These are phyloP conservation scores for Pachycephala philippinensis DNA, from an alignment of 2,113 vertebrate genomes.

Conservation along the genomic window DNA sequence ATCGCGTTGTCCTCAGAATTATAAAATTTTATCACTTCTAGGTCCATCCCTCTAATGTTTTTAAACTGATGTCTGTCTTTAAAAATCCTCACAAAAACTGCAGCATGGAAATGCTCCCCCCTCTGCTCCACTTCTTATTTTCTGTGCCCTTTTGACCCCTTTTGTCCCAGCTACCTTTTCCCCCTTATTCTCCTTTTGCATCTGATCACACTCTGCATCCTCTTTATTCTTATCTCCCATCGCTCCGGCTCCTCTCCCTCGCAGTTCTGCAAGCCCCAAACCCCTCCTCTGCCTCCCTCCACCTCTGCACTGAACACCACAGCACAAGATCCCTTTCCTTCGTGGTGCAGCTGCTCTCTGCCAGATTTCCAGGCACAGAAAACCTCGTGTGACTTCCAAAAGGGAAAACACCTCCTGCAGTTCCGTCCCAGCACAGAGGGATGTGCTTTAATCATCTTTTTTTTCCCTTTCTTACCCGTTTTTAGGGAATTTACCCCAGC, in stretches of 20 bases:
- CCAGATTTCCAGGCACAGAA: neutral
- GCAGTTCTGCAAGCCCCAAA: neutral
- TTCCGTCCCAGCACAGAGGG: neutral
- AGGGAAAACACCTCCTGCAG: neutral
- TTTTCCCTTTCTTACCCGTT: neutral
- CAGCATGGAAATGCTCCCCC: neutral
- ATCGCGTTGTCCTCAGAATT: rapidly evolving
- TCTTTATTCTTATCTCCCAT: constrained; percentile 24
- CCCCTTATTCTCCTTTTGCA: constrained; percentile 3
- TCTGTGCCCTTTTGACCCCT: constrained; percentile 10
- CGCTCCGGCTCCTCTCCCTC: neutral
- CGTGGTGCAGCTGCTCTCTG: neutral
- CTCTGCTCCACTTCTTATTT: constrained; percentile 7
- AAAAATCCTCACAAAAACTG: neutral
- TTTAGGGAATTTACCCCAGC: neutral
- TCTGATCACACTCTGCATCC: neutral
- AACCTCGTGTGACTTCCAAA: neutral
- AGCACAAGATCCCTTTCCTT: neutral
- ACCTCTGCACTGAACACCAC: neutral
- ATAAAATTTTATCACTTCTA: neutral
- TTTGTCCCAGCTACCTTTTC: neutral
- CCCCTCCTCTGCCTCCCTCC: neutral
- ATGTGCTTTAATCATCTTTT: neutral
- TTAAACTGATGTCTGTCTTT: neutral
- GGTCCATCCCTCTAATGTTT: neutral